A percentile compares a stretch with the other conserved stretches of the same genome.
These are phyloP conservation scores for Ichneumoninae sp. DNA, from an alignment of 2,888 invertebrate genomes.

Conservation along the genomic window DNA sequence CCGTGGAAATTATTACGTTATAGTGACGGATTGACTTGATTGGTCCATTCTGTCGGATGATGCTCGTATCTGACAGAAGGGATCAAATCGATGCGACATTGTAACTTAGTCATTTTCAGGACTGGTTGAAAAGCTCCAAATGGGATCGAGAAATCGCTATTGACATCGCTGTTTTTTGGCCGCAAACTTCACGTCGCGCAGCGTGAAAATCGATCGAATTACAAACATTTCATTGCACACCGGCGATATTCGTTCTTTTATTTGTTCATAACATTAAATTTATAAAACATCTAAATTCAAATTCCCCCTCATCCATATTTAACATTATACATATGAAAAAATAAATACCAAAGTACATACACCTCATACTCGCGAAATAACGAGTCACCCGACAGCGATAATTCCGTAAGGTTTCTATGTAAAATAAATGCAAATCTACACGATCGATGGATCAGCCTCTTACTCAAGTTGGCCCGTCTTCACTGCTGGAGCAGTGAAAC, in stretches of 20 bases:
- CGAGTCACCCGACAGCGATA: slow-evolving; percentile 2
- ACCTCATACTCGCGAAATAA: neutral
- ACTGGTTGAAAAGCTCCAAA: neutral
- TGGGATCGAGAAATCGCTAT: neutral
- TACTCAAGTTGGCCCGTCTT: slow-evolving; percentile 38
- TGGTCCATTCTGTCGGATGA: too few species aligned
- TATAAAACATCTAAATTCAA: slow-evolving; percentile 51
- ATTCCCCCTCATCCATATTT: slow-evolving; percentile 38
- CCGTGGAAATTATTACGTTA: too few species aligned
- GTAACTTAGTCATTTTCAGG: too few species aligned
- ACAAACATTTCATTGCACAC: neutral
- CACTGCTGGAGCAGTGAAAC: slow-evolving; percentile 55
- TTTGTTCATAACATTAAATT: slow-evolving; percentile 2
- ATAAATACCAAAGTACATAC: slow-evolving; percentile 10
- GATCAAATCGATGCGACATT: too few species aligned
- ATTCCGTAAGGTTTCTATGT: slow-evolving; percentile 11
- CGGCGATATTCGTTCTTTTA: neutral
- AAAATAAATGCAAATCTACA: slow-evolving; percentile 17
- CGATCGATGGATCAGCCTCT: neutral
- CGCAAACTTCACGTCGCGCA: neutral
- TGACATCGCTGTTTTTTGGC: neutral
- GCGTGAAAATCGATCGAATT: too few species aligned
- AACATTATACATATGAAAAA: slow-evolving; percentile 41
- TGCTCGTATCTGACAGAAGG: too few species aligned
- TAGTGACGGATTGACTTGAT: too few species aligned